phyloP scores from a whole-genome alignment of 2,113 vertebrate species.

The Sigmodon hispidus region DNA sequence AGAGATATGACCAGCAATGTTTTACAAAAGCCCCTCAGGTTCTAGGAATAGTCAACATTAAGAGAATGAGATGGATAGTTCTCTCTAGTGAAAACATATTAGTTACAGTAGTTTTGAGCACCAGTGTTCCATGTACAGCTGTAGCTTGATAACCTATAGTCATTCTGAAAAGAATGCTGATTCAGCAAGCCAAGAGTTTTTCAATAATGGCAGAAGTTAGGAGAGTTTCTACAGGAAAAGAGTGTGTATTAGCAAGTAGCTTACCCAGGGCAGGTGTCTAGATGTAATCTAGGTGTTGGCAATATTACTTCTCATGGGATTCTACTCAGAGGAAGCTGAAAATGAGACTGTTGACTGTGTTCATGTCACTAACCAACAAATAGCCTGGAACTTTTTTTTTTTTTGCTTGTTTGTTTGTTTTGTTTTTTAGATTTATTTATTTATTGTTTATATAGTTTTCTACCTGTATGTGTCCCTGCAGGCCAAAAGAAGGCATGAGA shows the following conservation, averaged over 20 bases:
- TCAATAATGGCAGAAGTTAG: background rate
- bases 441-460: too few species aligned
- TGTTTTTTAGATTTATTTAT: too few species aligned
- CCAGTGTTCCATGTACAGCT: fast-evolving
- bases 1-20: background rate
- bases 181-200: background rate
- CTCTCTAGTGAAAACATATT: fast-evolving
- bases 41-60: too few species aligned
- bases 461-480: too few species aligned
- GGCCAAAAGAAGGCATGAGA: too few species aligned
- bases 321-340: background rate
- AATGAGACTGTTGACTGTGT: background rate
- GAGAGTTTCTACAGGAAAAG: too few species aligned
- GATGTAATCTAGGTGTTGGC: background rate
- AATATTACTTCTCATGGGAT: too few species aligned
- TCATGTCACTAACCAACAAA: too few species aligned
- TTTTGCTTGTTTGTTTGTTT: too few species aligned
- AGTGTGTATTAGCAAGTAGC: background rate
- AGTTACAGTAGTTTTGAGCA: too few species aligned
- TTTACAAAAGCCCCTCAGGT: background rate
- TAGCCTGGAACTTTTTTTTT: fast-evolving
- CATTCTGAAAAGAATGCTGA: background rate
- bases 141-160: background rate
- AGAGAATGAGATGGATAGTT: too few species aligned
- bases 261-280: background rate